Percentiles rank a stretch among this genome's conserved stretches.
Evolutionary conservation across 2,113 vertebrate species (phyloP).

Genomic region (Gobius niger): DNA sequence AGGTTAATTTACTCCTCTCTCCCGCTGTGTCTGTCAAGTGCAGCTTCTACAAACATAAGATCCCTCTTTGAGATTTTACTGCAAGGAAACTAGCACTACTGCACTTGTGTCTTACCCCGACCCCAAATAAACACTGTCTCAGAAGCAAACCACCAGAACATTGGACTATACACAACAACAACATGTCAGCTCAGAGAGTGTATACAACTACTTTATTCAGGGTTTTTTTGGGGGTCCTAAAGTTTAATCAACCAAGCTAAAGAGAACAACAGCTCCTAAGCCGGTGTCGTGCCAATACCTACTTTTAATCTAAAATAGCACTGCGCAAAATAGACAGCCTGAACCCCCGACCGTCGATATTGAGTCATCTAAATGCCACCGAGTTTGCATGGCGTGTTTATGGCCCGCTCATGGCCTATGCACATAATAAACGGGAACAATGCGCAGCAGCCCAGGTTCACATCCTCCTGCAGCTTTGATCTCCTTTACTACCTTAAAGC

Average conservation of each 20-base stretch:
- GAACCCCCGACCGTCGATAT: not conserved
- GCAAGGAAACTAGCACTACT: constrained; percentile 25
- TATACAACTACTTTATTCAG: constrained; percentile 5
- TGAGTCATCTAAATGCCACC: constrained; percentile 16
- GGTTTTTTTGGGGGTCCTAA: no score
- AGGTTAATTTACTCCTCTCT: constrained; percentile 52
- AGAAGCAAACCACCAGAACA: constrained; percentile 14
- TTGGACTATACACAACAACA: constrained; percentile 10
- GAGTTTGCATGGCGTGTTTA: constrained; percentile 19
- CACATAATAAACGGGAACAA: constrained; percentile 42
- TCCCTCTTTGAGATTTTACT: constrained; percentile 30
- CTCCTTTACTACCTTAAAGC: constrained; percentile 56
- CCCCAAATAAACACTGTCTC: constrained; percentile 16
- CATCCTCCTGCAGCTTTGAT: constrained; percentile 57
- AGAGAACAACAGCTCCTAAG: not conserved
- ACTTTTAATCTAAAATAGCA: no score
- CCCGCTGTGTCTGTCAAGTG: constrained; percentile 41
- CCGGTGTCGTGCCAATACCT: no score
- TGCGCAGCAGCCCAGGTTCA: constrained; percentile 47
- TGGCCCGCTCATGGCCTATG: constrained; percentile 17
- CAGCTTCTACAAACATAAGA: constrained; percentile 39
- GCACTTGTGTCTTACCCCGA: constrained; percentile 9
- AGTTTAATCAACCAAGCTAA: no score
- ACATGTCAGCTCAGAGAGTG: constrained; percentile 4
- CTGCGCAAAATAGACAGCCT: no score